Percentiles rank a stretch among this genome's conserved stretches.
Evolutionary conservation across 2,888 invertebrate genomes (phyloP).

Genomic region (Lottia gigantea): DNA sequence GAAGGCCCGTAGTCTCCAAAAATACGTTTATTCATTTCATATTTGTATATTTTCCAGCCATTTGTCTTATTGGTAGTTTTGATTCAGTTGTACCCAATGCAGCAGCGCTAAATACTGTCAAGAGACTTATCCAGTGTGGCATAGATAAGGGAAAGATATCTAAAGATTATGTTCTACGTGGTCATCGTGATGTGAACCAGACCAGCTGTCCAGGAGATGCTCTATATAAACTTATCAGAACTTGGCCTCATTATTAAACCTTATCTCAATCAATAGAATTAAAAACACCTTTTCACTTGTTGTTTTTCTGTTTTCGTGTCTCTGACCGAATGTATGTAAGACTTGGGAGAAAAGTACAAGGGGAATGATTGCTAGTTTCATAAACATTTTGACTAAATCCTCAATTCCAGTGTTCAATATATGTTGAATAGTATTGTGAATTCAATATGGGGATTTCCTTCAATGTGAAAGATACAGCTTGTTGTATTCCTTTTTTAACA

Average conservation of each 20-base stretch:
- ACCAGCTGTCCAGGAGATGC: slow-evolving; percentile 49
- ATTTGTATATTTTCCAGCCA: slow-evolving; percentile 27
- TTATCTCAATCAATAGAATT: not conserved
- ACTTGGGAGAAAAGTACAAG: too few relatives aligned
- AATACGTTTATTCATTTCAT: not conserved
- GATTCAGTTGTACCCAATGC: slow-evolving; percentile 44
- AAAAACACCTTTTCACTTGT: too few relatives aligned
- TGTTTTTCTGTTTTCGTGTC: too few relatives aligned
- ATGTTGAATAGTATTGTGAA: too few relatives aligned
- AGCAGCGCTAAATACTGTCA: slow-evolving; percentile 47
- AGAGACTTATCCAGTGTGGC: slow-evolving; percentile 52
- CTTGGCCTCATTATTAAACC: slow-evolving; percentile 43
- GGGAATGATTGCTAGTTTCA: too few relatives aligned
- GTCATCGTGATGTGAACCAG: slow-evolving; percentile 47
- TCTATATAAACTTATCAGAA: slow-evolving; percentile 42
- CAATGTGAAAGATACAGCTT: too few relatives aligned
- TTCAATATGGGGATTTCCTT: too few relatives aligned
- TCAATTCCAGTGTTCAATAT: too few relatives aligned
- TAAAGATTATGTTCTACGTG: slow-evolving; percentile 41
- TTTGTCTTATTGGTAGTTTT: slow-evolving; percentile 60
- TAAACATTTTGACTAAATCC: too few relatives aligned
- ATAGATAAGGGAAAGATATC: slow-evolving; percentile 41
- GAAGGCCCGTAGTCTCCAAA: too few relatives aligned
- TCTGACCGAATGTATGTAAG: too few relatives aligned
- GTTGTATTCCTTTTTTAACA: too few relatives aligned